phyloP scores from a whole-genome alignment of 2,113 vertebrate species.

The Rissa tridactyla region DNA sequence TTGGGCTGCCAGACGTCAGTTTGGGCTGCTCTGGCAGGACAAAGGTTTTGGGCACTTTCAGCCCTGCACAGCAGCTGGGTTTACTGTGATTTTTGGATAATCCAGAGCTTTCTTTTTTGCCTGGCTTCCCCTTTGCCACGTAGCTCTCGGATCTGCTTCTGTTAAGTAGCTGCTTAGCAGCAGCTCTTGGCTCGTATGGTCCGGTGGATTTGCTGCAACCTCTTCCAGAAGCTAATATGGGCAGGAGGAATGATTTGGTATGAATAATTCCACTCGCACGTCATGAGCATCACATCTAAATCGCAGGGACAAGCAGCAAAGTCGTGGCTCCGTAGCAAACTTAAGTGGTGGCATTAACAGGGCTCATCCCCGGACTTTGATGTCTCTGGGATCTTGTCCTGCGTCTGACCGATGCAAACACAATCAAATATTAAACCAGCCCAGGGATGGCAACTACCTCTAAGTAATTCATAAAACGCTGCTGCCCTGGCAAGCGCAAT shows the following conservation, averaged over 20 bases:
- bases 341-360: background rate
- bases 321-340: accelerated
- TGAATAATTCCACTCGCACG: background rate
- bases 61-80: background rate
- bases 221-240: background rate
- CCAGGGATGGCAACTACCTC: background rate
- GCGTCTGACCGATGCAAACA: background rate
- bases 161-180: background rate
- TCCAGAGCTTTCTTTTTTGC: background rate
- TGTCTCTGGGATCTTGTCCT: background rate
- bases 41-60: accelerated
- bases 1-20: background rate
- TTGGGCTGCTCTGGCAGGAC: accelerated
- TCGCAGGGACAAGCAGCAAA: accelerated
- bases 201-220: background rate
- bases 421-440: background rate
- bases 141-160: background rate
- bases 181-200: background rate
- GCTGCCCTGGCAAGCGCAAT: accelerated
- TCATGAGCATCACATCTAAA: background rate
- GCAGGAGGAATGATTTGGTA: background rate
- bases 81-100: background rate
- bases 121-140: background rate
- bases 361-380: accelerated
- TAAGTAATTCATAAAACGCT: background rate